Conservation (phyloP, 1,140 invertebrate species). For the Copidosoma floridanum region DNA sequence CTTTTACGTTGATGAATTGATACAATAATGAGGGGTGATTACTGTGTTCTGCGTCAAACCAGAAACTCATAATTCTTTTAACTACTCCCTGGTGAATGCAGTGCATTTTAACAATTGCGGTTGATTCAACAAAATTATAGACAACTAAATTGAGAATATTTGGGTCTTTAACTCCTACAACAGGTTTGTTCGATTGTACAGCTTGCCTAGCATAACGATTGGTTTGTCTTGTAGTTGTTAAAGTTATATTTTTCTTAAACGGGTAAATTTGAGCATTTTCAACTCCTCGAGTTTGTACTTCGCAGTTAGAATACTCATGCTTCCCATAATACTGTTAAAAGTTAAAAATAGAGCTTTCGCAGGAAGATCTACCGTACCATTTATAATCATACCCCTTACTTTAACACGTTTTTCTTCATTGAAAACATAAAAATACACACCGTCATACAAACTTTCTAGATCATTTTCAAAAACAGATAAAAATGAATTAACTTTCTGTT, state of each 20-base stretch:
- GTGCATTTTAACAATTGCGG: conserved; percentile 28
- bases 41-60: background rate
- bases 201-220: conserved; percentile 11
- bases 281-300: too few relatives aligned
- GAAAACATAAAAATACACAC: background rate
- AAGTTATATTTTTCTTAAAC: background rate
- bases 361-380: background rate
- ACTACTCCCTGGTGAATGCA: conserved; percentile 26
- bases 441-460: background rate
- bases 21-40: conserved; percentile 3
- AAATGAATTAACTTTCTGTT: background rate
- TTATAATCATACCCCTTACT: background rate
- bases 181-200: background rate
- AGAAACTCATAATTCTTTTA: conserved; percentile 20
- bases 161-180: conserved; percentile 28
- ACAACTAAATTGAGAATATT: conserved; percentile 6
- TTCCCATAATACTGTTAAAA: conserved; percentile 15
- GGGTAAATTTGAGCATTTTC: conserved; percentile 3
- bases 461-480: background rate
- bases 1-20: background rate
- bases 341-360: conserved; percentile 20
- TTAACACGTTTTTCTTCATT: background rate
- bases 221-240: conserved; percentile 25
- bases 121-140: conserved; percentile 12
- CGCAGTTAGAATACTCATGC: conserved; percentile 15